Evolutionary conservation across 2,888 invertebrate species (phyloP).

Genomic region (Marasmarcha lunaedactyla): DNA sequence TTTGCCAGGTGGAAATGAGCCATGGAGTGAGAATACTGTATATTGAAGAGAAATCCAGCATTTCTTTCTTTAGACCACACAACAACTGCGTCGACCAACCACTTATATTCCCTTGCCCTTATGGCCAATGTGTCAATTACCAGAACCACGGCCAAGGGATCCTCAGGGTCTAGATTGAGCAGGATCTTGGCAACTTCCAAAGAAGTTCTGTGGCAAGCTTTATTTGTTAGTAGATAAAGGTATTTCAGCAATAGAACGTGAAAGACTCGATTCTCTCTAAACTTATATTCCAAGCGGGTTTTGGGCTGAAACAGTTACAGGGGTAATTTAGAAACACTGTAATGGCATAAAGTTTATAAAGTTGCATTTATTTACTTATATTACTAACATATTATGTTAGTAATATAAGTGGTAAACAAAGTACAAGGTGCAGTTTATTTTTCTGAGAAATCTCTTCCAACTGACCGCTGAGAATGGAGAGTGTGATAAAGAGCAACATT

Average conservation of each 20-base stretch:
- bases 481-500: too few relatives aligned
- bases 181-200: constrained; percentile 87
- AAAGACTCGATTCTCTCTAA: constrained; percentile 40
- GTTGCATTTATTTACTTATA: too few relatives aligned
- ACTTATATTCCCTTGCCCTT: constrained; percentile 77
- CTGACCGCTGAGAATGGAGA: too few relatives aligned
- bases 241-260: constrained; percentile 82
- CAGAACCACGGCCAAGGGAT: constrained; percentile 80
- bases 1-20: constrained; percentile 32
- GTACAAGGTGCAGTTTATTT: too few relatives aligned
- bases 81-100: constrained; percentile 59
- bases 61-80: constrained; percentile 24
- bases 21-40: constrained; percentile 37
- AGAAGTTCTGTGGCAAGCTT: constrained; percentile 87
- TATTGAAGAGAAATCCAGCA: constrained; percentile 29
- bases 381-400: too few relatives aligned
- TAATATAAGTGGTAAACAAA: too few relatives aligned
- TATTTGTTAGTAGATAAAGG: constrained; percentile 77
- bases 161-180: constrained; percentile 79
- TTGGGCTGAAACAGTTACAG: constrained; percentile 33
- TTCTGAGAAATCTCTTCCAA: too few relatives aligned
- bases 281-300: constrained; percentile 32
- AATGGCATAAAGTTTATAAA: too few relatives aligned
- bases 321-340: too few relatives aligned
- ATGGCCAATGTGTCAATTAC: constrained; percentile 86